Evolutionary conservation across 2,888 invertebrate species (phyloP).

Genomic region (Dasysyrphus albostriatus): DNA sequence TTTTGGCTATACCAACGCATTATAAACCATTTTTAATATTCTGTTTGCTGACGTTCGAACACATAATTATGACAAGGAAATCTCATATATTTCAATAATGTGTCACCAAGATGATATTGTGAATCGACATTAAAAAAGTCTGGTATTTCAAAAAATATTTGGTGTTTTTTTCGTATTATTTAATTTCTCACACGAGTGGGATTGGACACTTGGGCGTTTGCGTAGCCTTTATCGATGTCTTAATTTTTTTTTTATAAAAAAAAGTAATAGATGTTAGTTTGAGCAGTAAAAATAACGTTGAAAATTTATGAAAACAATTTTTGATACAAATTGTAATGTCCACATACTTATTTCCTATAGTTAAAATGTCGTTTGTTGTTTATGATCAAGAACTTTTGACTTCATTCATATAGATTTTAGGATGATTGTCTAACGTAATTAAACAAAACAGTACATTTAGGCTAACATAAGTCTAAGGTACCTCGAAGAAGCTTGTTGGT

Average conservation of each 20-base stretch:
- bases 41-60: slow-evolving; percentile 22
- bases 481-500: too few species aligned
- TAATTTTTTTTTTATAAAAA: background rate
- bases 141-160: background rate
- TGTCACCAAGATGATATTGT: slow-evolving; percentile 18
- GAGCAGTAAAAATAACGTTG: background rate
- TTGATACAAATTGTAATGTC: too few species aligned
- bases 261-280: background rate
- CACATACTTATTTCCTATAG: too few species aligned
- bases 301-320: too few species aligned
- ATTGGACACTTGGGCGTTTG: slow-evolving; percentile 24
- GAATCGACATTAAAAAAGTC: slow-evolving; percentile 18
- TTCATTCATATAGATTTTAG: too few species aligned
- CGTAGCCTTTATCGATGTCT: slow-evolving; percentile 8
- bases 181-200: background rate
- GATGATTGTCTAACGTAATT: too few species aligned
- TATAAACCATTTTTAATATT: slow-evolving; percentile 31
- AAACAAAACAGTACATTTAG: too few species aligned
- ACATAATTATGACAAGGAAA: slow-evolving; percentile 22
- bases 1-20: background rate
- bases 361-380: too few species aligned
- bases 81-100: slow-evolving; percentile 1
- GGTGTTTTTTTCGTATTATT: background rate
- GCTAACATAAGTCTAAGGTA: too few species aligned
- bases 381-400: too few species aligned